Conservation (phyloP, 2,888 invertebrate species). For the Carabus problematicus region DNA sequence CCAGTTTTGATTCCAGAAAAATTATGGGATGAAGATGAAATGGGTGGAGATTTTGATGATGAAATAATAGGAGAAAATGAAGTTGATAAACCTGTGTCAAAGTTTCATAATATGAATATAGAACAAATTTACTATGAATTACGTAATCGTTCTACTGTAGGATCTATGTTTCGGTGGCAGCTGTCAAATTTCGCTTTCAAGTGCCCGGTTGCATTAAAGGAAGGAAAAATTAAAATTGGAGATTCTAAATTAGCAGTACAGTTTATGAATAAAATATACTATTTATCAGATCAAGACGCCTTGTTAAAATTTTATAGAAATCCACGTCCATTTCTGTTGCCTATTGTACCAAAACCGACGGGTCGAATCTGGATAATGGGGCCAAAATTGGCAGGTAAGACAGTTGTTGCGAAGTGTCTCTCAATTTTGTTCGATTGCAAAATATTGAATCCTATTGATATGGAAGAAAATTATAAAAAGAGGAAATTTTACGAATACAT, state of each 20-base stretch:
- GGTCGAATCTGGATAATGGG: constrained; percentile 69
- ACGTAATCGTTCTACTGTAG: constrained; percentile 50
- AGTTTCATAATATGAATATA: constrained; percentile 48
- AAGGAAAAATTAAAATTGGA: constrained; percentile 63
- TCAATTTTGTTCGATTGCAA: constrained; percentile 63
- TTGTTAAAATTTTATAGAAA: constrained; percentile 66
- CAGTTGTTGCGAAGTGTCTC: constrained; percentile 64
- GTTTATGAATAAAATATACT: constrained; percentile 69
- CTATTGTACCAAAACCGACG: constrained; percentile 65
- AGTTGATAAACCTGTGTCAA: constrained; percentile 48
- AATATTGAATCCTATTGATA: constrained; percentile 58
- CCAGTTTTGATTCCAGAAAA: constrained; percentile 54
- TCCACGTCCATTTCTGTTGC: constrained; percentile 67
- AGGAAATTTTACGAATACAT: constrained; percentile 48
- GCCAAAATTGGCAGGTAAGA: constrained; percentile 67
- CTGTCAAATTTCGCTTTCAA: constrained; percentile 67
- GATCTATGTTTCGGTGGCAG: constrained; percentile 57
- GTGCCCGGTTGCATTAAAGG: constrained; percentile 70
- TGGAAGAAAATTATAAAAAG: constrained; percentile 47
- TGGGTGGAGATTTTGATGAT: constrained; percentile 6
- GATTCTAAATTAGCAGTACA: constrained; percentile 64
- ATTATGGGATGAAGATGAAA: constrained; percentile 47
- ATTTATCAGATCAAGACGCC: constrained; percentile 63
- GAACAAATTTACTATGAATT: constrained; percentile 55
- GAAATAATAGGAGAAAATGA: constrained; percentile 19